Base-by-base conservation (phyloP, 1,140 invertebrate genomes). In the Chymomyza costata region DNA sequence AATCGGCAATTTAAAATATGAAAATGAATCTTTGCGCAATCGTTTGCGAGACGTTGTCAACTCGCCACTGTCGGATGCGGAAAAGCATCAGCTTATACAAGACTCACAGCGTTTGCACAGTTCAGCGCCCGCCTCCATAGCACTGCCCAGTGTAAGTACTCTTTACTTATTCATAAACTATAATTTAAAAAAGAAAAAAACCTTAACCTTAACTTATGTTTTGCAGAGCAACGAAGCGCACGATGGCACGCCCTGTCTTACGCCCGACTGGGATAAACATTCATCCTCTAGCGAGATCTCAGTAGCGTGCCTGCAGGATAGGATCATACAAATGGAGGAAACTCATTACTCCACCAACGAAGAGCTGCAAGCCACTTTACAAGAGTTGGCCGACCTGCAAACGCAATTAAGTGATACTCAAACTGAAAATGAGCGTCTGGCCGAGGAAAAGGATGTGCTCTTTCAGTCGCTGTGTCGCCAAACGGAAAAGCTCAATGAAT, bases 351-450 rank as follows among this genome's bases (percentile, higher is more conserved):
- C 92, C 40, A 97, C 96, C n/a, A 96, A 94, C 83, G 96, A 98
- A 87, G 96, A 98, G 86, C 87, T 98, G 0, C 95, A 97, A 87
- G 96, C 96, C 0, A 97, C 96, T 0, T 88, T 97, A 32, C 95
- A 97, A 67, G 96, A 97, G 86, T 86, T 97, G 45, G 93, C 94
- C 25, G 96, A 97, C 85, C 87, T 97, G 21, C 95, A 94, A 86
- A 89, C 92, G 16, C 94, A 95, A 85, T 87, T 97, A 43, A 91
- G 90, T 6, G 95, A 96, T 74, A 88, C 96, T 1, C 94, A 96
- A 83, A 89, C 91, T 2, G 94, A 96, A 81, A 97, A 97, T 85
- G 93, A 96, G 66, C 89, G 93, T 52, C 87, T 97, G 11, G 88
- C 90, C 21, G 94, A 96, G 65, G 95, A 97, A 86, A 97, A 97